Percentiles rank a stretch among this genome's conserved stretches.
phyloP scores from a whole-genome alignment of 2,888 invertebrate species.

The Drosophila austrosaltans region DNA sequence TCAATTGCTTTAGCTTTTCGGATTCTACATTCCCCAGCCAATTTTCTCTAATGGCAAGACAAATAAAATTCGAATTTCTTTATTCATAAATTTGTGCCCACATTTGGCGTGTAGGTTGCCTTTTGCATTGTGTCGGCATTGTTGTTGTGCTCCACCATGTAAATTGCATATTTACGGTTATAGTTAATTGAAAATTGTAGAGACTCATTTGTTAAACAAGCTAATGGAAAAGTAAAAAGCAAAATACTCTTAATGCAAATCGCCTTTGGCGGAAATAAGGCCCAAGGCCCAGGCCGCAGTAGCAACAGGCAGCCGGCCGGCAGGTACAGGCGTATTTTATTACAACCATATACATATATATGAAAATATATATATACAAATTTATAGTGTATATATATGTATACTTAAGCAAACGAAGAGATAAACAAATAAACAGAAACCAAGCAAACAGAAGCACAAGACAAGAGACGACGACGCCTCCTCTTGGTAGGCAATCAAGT shows the following conservation, averaged over 20 bases:
- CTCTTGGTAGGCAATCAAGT: constrained; percentile 30
- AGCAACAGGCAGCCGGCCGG: background rate
- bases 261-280: constrained; percentile 7
- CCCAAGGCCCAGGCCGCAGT: background rate
- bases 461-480: constrained; percentile 14
- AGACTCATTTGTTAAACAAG: constrained; percentile 24
- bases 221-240: background rate
- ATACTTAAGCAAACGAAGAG: constrained; percentile 1
- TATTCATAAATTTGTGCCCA: background rate
- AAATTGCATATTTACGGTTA: constrained; percentile 35
- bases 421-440: constrained; percentile 14
- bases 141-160: background rate
- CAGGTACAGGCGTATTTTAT: constrained; percentile 5
- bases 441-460: constrained; percentile 7
- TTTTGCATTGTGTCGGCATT: constrained; percentile 19
- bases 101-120: background rate
- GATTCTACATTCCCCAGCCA: too few species aligned
- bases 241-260: background rate
- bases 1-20: background rate
- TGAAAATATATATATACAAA: background rate
- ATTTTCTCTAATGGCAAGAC: background rate
- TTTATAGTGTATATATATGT: background rate
- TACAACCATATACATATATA: background rate
- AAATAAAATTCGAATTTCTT: background rate
- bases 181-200: constrained; percentile 36